Evolutionary conservation across 2,888 invertebrate genomes (phyloP), one percentile per base, ranked within the genome.

Genomic region (Atethmia centrago): DNA sequence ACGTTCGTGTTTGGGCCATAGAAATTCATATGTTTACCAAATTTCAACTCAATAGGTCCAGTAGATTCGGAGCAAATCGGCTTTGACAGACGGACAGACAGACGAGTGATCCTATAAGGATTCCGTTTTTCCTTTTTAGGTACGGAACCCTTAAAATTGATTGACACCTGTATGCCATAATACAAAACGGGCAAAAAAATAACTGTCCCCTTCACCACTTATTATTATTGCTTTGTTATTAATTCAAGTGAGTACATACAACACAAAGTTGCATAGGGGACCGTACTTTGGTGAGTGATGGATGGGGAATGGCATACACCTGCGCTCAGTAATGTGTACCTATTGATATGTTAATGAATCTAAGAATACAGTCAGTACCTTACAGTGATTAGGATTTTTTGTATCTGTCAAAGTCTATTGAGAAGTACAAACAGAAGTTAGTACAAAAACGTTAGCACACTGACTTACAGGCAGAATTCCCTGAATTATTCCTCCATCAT

Each of bases 171-270:
- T 40, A n/a, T 5, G 36, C 10, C 8, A 19, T 62, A 25, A 36
- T 16, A 19, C 10, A 21, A 16, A 47, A 21, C 3, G 1, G 16
- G 8, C 4, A 51, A n/a, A 51, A 53, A 55, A 28, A 42, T 5
- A 10, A 25, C 3, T 7, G 1, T 40, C 19, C 10, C 2, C n/a
- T 49, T 45, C n/a, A 9, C 36, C n/a, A 61, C 25, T 79, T 79
- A 79, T 40, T 63, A n/a, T 51, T 51, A 80, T 73, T 80, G 80
- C 25, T 59, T 25, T 25, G 79, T 64, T 80, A 79, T 79, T 80
- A 77, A 51, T 77, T 63, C 36, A 62, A 79, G 45, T 40, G 36
- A 62, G 53, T 78, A 12, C 12, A 47, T 36, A 25, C 45, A 56
- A 56, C 45, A 73, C 55, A 49, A 80, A 73, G 53, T 71, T 73